A percentile compares a stretch with the other conserved stretches of the same genome.
Conservation (phyloP, 2,113 vertebrate genomes). For the Chamaetylas fuelleborni region DNA sequence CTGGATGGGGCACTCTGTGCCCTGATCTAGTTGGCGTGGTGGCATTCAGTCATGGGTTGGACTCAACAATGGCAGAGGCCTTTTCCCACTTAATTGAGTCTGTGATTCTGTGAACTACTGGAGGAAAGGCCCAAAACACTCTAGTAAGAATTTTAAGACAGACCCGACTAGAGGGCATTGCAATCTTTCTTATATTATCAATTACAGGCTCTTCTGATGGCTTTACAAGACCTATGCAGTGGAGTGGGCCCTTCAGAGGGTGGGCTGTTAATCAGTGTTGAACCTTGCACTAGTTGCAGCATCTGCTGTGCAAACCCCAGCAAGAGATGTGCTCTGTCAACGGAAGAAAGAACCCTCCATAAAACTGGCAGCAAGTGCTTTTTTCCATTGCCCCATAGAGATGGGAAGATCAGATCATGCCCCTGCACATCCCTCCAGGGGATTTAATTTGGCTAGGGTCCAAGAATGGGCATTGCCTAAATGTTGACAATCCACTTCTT, state of each 20-base stretch:
- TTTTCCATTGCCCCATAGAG: neutral
- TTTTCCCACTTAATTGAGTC: neutral
- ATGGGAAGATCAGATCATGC: neutral
- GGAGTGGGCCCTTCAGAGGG: neutral
- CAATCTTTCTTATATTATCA: neutral
- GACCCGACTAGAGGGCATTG: neutral
- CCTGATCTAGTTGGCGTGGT: rapidly evolving
- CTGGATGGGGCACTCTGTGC: neutral
- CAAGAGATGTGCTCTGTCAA: neutral
- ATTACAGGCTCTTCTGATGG: neutral
- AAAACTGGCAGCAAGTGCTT: neutral
- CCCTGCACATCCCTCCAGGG: neutral
- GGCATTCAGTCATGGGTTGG: neutral
- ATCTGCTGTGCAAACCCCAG: neutral
- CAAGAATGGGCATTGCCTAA: neutral
- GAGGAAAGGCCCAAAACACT: neutral
- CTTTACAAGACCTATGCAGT: neutral
- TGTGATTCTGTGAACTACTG: neutral
- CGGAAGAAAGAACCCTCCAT: neutral
- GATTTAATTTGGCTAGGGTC: neutral
- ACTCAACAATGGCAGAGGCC: neutral
- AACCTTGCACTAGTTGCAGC: neutral
- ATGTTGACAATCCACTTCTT: neutral
- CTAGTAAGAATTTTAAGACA: neutral
- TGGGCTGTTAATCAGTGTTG: neutral